Percentiles rank a stretch among this genome's conserved stretches.
Conservation (phyloP, 1,140 invertebrate species). For the Schlechtendalia chinensis region DNA sequence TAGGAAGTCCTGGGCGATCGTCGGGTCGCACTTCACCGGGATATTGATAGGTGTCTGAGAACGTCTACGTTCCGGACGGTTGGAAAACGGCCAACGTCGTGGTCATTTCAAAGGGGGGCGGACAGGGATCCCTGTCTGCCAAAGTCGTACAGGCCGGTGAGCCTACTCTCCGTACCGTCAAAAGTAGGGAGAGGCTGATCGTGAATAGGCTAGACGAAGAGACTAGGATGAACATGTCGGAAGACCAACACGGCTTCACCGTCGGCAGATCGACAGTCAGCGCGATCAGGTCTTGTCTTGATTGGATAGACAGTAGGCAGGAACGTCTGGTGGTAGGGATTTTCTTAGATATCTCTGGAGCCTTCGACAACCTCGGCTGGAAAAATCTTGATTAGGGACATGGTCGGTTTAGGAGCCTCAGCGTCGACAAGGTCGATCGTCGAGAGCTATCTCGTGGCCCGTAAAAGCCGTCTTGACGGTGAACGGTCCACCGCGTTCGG, state of each 20-base stretch:
- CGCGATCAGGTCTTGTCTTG: not conserved
- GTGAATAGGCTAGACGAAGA: not conserved
- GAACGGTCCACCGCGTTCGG: not conserved
- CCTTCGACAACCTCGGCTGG: conserved; percentile 8
- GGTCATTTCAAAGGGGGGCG: not conserved
- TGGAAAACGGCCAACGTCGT: not conserved
- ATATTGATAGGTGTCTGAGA: not conserved
- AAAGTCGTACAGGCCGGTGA: not conserved
- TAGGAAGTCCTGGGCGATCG: not conserved
- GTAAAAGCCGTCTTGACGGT: not conserved
- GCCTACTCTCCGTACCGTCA: not conserved
- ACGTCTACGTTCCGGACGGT: not conserved
- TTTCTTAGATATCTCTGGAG: not conserved
- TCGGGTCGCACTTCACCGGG: not conserved
- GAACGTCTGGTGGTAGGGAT: not conserved
- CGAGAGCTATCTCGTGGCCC: not conserved
- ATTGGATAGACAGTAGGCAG: not conserved
- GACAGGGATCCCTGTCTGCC: not conserved
- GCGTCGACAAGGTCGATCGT: not conserved
- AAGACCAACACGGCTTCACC: not conserved
- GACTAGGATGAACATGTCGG: not conserved
- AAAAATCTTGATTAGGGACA: not conserved
- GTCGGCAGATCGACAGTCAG: not conserved
- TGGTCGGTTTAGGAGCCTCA: not conserved
- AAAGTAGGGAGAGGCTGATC: not conserved